Conservation (phyloP, 2,888 invertebrate species). For the Macropis europaea region DNA sequence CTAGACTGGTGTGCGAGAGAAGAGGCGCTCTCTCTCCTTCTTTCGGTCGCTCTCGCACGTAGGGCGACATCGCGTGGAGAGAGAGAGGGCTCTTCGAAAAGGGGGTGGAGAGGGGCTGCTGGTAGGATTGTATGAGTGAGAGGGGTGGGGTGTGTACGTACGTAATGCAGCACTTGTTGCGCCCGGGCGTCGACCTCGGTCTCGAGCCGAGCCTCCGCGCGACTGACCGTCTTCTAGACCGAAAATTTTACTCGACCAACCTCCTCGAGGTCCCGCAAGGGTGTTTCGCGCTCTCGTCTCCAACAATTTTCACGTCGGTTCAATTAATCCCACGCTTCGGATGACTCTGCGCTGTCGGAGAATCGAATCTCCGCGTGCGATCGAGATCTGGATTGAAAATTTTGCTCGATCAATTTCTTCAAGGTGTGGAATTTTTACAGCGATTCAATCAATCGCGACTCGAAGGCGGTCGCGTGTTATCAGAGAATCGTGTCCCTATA, state of each 20-base stretch:
- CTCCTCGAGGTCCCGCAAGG: slow-evolving; percentile 58
- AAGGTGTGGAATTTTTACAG: too few relatives aligned
- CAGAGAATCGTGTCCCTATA: too few relatives aligned
- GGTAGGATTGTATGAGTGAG: slow-evolving; percentile 45
- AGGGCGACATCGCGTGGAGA: slow-evolving; percentile 33
- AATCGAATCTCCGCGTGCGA: too few relatives aligned
- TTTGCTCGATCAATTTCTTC: too few relatives aligned
- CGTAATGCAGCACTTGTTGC: slow-evolving; percentile 79
- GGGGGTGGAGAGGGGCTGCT: slow-evolving; percentile 46
- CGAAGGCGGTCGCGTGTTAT: too few relatives aligned
- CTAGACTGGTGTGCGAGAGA: slow-evolving; percentile 43
- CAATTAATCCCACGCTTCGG: too few relatives aligned
- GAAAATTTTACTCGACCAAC: slow-evolving; percentile 62
- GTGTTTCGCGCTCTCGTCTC: too few relatives aligned
- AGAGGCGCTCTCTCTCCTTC: slow-evolving; percentile 1
- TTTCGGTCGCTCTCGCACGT: slow-evolving; percentile 25
- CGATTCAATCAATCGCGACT: too few relatives aligned
- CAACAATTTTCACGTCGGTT: too few relatives aligned
- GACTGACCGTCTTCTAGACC: slow-evolving; percentile 56
- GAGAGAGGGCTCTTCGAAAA: slow-evolving; percentile 34
- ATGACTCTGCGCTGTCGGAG: too few relatives aligned
- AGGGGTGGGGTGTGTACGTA: slow-evolving; percentile 66
- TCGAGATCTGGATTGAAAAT: too few relatives aligned
- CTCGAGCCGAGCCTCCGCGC: slow-evolving; percentile 71
- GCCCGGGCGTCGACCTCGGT: slow-evolving; percentile 79